Evolutionary conservation across 2,113 vertebrate species (phyloP), one percentile per base, ranked within the genome.

Genomic region (Odobenus rosmarus): DNA sequence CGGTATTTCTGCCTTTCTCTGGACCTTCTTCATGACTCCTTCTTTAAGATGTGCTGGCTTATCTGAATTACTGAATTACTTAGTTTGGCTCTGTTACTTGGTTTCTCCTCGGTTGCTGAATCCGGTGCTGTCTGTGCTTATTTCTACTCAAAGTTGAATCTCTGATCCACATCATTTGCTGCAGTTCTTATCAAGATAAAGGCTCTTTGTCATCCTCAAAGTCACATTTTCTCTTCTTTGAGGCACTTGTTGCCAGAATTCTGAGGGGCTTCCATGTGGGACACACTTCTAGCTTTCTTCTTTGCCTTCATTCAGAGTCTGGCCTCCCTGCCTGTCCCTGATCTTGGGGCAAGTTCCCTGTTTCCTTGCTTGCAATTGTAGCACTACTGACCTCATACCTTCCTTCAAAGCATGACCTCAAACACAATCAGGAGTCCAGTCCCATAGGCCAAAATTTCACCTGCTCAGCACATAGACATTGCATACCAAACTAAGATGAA

Each of bases 281-380:
- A 71, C 18, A 24, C 0, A 3, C 23, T 42, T 4, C 1, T 11
- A 31, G 23, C 7, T 3, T 16, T 18, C 31, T 1, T 4, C 26
- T 77, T 28, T 77, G 26, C 8, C 13, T n/a, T 39, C 1, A 18
- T 21, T 51, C 28, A 33, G 31, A 76, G 33, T 23, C 23, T 9
- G n/a, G 13, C 19, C 15, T 67, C 23, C 39, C 16, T 18, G 4
- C 10, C 62, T 13, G 39, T 15, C 13, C 31, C 1, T 8, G 9
- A 12, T 42, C 72, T 51, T 86, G 16, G 12, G 42, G 2, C 26
- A 28, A 15, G 16, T 39, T 57, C 18, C 15, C 33, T 51, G 14
- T 39, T 77, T 79, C 23, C 36, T 88, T 15, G 7, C 49, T 59
- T 74, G 11, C 14, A 74, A 4, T 67, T 12, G 7, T 24, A 79